Evolutionary conservation across 1,140 invertebrate species (phyloP).

Genomic region (Rhopalosiphum maidis): DNA sequence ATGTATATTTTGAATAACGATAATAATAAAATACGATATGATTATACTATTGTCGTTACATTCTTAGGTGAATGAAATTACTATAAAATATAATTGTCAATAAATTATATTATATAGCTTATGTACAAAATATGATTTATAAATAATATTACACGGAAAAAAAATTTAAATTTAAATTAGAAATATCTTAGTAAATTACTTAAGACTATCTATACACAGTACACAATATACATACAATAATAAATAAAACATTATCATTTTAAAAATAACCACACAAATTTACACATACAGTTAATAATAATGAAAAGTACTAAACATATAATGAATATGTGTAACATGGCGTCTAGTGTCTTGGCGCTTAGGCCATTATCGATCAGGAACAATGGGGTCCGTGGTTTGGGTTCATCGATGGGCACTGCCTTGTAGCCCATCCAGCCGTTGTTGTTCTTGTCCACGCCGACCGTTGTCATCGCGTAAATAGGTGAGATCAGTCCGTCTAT

Average conservation of each 20-base stretch:
- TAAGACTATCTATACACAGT: not conserved
- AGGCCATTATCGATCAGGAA: not conserved
- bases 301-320: constrained; percentile 47
- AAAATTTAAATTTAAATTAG: not conserved
- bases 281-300: constrained; percentile 42
- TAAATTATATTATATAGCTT: not conserved
- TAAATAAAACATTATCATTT: not conserved
- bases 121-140: not conserved
- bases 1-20: not conserved
- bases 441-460: not conserved
- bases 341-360: not conserved
- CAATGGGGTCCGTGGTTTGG: not conserved
- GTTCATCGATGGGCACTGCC: not conserved
- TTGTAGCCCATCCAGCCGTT: constrained; percentile 47
- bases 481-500: constrained; percentile 33
- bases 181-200: not conserved
- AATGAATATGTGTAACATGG: constrained; percentile 38
- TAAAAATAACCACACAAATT: constrained; percentile 41
- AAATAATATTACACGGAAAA: not conserved
- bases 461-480: constrained; percentile 21
- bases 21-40: not conserved
- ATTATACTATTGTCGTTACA: not conserved
- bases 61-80: not conserved
- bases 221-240: not conserved
- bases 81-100: not conserved